Conservation (phyloP, 2,888 invertebrate genomes). For the Rhamnusium bicolor region DNA sequence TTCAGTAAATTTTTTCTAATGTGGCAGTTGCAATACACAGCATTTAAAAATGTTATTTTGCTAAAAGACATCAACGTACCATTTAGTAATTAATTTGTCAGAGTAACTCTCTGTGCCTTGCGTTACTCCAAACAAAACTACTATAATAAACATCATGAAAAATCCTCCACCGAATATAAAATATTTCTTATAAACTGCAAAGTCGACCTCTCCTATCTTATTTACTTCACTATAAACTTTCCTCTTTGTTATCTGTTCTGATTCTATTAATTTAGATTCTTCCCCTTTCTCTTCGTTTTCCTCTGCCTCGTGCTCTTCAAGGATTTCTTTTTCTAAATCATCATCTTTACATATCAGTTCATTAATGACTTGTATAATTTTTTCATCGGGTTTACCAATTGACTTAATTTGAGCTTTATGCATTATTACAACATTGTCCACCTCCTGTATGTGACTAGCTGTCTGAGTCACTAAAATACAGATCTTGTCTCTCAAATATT, state of each 20-base stretch:
- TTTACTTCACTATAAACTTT: constrained; percentile 60
- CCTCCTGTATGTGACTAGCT: constrained; percentile 75
- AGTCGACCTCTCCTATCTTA: constrained; percentile 57
- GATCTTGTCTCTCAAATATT: constrained; percentile 78
- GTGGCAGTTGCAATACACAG: no score
- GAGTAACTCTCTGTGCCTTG: constrained; percentile 56
- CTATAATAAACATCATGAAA: constrained; percentile 46
- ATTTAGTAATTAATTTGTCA: constrained; percentile 57
- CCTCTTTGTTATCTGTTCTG: constrained; percentile 47
- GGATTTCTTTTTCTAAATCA: constrained; percentile 61
- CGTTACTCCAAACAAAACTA: constrained; percentile 48
- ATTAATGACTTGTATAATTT: constrained; percentile 82
- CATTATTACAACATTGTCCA: constrained; percentile 58
- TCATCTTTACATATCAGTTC: constrained; percentile 68
- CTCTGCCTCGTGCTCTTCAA: constrained; percentile 63
- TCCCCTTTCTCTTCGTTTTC: constrained; percentile 51
- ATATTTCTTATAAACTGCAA: constrained; percentile 58
- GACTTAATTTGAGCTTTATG: constrained; percentile 73
- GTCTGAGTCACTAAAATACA: constrained; percentile 83
- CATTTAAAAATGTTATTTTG: no score
- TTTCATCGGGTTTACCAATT: constrained; percentile 78
- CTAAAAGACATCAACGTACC: constrained; percentile 52
- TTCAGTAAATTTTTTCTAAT: no score
- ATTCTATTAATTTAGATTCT: constrained; percentile 47
- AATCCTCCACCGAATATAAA: constrained; percentile 58